Base-by-base conservation (phyloP, 2,888 invertebrate genomes). In the Taenaris catops region DNA sequence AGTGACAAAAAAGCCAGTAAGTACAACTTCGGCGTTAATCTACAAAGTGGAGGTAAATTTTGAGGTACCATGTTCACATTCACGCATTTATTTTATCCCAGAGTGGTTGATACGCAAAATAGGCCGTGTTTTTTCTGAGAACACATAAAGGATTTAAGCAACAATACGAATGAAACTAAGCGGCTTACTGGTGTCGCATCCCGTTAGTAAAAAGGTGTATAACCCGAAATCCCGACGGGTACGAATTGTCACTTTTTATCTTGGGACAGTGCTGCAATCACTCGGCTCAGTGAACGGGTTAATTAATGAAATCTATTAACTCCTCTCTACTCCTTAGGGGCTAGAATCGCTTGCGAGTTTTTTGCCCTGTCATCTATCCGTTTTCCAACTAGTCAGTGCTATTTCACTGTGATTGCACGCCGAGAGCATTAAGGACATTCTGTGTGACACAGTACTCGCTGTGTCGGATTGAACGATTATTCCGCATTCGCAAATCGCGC, bases 281-380 rank as follows among this genome's bases (percentile, higher is more conserved):
- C 71, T 58, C 80, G 84, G 78, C 74, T 68, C 83, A 80, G 57
- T 79, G 84, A 78, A 75, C 84, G 78, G 70, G 83, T 83, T 86
- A 84, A 86, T 86, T 86, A 86, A 80, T 80, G 81, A 81, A 86
- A 86, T 84, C 84, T 79, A 83, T 83, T 86, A 86, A 81, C 81
- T 76, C 73, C 64, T 71, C 63, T 49, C 65, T 65, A 60, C 71
- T 71, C 76, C 67, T 74, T 63, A 63, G 70, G 69, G 80, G 60
- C 55, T 51, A 55, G 55, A 63, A 65, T 66, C 54, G 63, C 58
- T 63, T 58, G 63, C 53, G 51, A 49, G 53, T 65, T 75, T 75
- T 78, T 74, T 71, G 70, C 63, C 55, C 55, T 52, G 62, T 74
- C 71, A 75, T 74, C 69, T 61, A 62, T 61, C 63, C 60, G 57